A percentile compares a stretch with the other conserved stretches of the same genome.
Evolutionary conservation across 2,113 vertebrate genomes (phyloP).

Genomic region (Ochotona curzoniae): DNA sequence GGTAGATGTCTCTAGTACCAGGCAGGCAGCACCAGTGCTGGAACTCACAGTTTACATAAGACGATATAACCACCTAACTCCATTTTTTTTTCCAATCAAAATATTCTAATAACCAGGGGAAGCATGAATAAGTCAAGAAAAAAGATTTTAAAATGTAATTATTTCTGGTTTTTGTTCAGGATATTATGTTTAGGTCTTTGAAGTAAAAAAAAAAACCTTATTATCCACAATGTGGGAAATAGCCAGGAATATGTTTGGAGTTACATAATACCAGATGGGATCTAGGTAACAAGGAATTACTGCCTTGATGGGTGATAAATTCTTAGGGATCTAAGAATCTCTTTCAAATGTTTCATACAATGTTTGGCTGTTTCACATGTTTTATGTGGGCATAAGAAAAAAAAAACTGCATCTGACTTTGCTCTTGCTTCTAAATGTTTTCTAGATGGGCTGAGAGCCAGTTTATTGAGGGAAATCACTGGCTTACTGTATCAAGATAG

Average conservation of each 20-base stretch:
- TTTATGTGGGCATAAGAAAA: constrained; percentile 31
- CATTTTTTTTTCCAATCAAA: background rate
- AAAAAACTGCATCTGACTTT: constrained; percentile 46
- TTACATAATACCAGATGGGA: background rate
- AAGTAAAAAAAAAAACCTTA: constrained; percentile 6
- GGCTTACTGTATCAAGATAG: constrained; percentile 43
- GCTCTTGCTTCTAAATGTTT: constrained; percentile 31
- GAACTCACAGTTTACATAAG: background rate
- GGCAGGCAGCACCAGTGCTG: background rate
- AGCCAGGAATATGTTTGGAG: background rate
- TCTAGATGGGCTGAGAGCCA: constrained; percentile 1
- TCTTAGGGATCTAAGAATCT: background rate
- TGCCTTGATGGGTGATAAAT: constrained; percentile 47
- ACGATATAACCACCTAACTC: background rate
- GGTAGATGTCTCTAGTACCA: background rate
- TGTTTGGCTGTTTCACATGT: constrained; percentile 5
- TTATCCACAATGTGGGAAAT: background rate
- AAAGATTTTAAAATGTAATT: background rate
- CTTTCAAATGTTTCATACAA: constrained; percentile 44
- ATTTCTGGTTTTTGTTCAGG: background rate
- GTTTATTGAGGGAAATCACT: constrained; percentile 53
- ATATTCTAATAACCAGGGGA: background rate
- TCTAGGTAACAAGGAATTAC: background rate
- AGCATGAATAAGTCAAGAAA: background rate
- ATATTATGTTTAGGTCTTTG: background rate